Evolutionary conservation across 2,113 vertebrate species (phyloP), one percentile per base, ranked within the genome.

Genomic region (Elephantulus edwardii): DNA sequence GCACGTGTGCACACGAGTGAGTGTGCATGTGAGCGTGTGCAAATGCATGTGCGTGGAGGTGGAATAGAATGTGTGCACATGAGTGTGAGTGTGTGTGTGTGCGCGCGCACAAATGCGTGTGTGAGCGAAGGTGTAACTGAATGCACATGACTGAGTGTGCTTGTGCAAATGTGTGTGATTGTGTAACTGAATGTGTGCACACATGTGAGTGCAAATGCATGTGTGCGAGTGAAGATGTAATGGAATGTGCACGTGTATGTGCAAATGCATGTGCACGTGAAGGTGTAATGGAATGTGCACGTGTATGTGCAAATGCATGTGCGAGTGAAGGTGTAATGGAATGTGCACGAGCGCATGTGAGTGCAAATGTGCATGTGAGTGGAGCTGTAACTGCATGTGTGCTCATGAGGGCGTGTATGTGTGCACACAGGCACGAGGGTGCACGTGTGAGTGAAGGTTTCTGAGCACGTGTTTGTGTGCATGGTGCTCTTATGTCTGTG

Each of bases 181-280:
- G 30, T 1, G 26, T 60, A 26, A 50, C 48, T 50, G 52, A 24
- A 9, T 3, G 33, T 1, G 6, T 35, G 64, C 16, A 8, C 19
- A 13, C 3, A 14, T 64, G 33, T n/a, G 62, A n/a, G n/a, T n/a
- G n/a, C n/a, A n/a, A n/a, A n/a, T n/a, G n/a, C n/a, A n/a, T n/a
- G n/a, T n/a, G n/a, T n/a, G n/a, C n/a, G n/a, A n/a, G 11, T 10
- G 3, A 8, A 5, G 3, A 3, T 68, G 64, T 19, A 19, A 2
- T 6, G 8, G 35, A 3, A 3, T 40, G 19, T 38, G 16, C 26
- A 13, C 7, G 62, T 64, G 62, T n/a, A 33, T n/a, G 62, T 9
- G 24, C 7, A 24, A 26, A 10, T 62, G 60, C 6, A 13, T 14
- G 26, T 30, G 60, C 28, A 30, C 10, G 11, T 10, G 3, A 8